A percentile compares a stretch with the other conserved stretches of the same genome.
phyloP scores from a whole-genome alignment of 2,113 vertebrate species.

The Erythrolamprus reginae region DNA sequence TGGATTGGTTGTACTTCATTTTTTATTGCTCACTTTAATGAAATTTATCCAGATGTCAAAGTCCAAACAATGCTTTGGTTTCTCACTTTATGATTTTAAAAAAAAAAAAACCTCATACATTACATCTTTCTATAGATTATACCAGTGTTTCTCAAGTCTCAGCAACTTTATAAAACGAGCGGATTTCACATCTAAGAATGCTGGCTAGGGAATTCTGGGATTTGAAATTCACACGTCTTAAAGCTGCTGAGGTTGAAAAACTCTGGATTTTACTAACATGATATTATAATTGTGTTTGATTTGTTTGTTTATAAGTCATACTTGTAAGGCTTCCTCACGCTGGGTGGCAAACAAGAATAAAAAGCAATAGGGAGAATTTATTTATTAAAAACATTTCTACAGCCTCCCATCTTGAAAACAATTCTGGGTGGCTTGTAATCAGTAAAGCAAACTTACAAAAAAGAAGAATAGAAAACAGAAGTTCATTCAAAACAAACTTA shows the following conservation, averaged over 20 bases:
- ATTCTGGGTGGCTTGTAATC: background rate
- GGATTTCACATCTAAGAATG: background rate
- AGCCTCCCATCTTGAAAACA: too few species aligned
- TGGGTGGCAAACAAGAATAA: background rate
- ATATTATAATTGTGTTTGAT: background rate
- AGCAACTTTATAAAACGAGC: background rate
- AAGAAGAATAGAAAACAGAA: background rate
- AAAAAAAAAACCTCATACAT: background rate
- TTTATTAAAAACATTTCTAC: too few species aligned
- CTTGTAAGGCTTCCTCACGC: background rate
- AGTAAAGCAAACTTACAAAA: background rate
- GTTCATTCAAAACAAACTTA: background rate
- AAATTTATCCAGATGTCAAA: background rate
- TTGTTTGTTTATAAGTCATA: background rate
- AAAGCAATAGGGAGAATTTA: background rate
- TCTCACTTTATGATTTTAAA: background rate
- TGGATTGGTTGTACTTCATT: background rate
- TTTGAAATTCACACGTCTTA: too few species aligned
- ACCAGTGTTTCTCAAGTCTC: background rate
- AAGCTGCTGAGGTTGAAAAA: too few species aligned
- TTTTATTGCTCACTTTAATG: background rate
- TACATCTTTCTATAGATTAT: background rate
- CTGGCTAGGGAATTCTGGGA: background rate
- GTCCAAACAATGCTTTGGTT: background rate
- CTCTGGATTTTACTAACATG: background rate